Conservation (phyloP, 1,140 invertebrate species). For the Sitodiplosis mosellana region DNA sequence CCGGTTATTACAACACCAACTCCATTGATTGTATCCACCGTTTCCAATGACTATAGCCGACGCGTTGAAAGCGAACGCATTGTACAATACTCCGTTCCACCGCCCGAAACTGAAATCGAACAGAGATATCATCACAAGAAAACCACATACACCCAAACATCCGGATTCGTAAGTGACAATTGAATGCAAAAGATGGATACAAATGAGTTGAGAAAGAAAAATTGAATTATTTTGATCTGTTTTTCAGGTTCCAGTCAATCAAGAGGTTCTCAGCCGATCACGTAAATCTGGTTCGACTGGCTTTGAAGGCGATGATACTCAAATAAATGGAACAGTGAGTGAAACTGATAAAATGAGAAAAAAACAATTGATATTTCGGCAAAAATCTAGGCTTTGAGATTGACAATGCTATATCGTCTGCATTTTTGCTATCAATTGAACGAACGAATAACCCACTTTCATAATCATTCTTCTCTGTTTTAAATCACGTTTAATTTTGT, state of each 20-base stretch:
- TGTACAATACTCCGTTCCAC: background rate
- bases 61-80: background rate
- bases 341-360: too few species aligned
- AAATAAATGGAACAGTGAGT: too few species aligned
- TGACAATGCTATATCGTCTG: too few species aligned
- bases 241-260: background rate
- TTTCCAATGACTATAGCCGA: background rate
- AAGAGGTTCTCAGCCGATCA: background rate
- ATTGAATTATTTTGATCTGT: background rate
- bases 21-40: background rate
- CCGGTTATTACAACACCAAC: background rate
- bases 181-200: background rate
- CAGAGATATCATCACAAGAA: background rate
- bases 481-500: too few species aligned
- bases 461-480: too few species aligned
- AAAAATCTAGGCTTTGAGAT: too few species aligned
- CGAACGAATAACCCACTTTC: too few species aligned
- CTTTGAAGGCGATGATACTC: background rate
- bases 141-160: background rate
- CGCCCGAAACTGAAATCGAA: background rate
- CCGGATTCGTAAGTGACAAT: background rate
- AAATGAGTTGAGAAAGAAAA: too few species aligned
- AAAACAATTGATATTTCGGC: too few species aligned
- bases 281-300: background rate
- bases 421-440: too few species aligned